Conservation (phyloP, 2,888 invertebrate species). For the Punctoribates punctum region DNA sequence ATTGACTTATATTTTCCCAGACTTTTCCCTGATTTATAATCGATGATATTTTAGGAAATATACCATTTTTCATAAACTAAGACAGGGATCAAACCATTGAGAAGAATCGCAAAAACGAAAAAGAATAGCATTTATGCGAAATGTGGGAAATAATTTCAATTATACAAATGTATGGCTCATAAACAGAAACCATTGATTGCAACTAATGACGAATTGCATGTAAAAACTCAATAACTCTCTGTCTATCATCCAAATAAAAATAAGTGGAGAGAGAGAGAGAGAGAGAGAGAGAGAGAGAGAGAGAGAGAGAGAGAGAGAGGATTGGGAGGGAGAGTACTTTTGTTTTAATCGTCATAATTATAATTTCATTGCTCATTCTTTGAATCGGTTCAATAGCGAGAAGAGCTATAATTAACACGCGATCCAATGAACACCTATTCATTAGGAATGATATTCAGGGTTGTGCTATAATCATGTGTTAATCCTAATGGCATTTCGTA, state of each 20-base stretch:
- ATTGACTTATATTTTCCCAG: too few relatives aligned
- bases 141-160: not conserved
- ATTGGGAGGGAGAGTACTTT: not conserved
- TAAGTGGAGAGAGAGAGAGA: not conserved
- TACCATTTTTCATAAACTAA: not conserved
- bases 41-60: too few relatives aligned
- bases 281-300: too few relatives aligned
- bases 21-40: too few relatives aligned
- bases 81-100: too few relatives aligned
- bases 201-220: conserved; percentile 4
- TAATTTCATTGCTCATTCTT: not conserved
- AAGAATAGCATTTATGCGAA: not conserved
- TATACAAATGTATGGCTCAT: not conserved
- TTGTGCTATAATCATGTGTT: not conserved
- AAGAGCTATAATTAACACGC: not conserved
- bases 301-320: too few relatives aligned
- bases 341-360: not conserved
- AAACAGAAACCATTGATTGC: not conserved
- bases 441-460: not conserved
- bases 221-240: conserved; percentile 15
- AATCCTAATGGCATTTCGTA: not conserved
- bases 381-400: not conserved
- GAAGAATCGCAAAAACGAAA: not conserved
- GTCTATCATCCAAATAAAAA: not conserved
- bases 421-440: conserved; percentile 5